Evolutionary conservation across 2,113 vertebrate species (phyloP).

Genomic region (Jaculus jaculus): DNA sequence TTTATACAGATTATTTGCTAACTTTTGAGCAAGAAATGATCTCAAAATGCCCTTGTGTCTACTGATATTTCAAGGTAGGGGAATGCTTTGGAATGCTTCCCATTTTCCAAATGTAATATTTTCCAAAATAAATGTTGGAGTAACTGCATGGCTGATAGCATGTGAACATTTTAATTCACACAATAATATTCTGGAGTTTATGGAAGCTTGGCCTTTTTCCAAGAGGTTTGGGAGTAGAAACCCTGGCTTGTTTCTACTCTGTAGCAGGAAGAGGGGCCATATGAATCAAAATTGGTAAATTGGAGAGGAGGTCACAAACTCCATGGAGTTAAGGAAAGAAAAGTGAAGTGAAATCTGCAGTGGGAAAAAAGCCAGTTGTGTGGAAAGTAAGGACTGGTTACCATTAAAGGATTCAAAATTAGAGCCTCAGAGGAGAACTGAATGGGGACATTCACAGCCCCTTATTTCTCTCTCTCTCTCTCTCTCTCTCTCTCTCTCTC

Average conservation of each 20-base stretch:
- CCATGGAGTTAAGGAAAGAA: slow-evolving; percentile 53
- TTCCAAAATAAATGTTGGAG: slow-evolving; percentile 84
- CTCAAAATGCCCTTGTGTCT: slow-evolving; percentile 82
- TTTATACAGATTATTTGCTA: slow-evolving; percentile 74
- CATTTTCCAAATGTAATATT: slow-evolving; percentile 84
- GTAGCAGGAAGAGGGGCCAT: slow-evolving; percentile 53
- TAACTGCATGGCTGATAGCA: slow-evolving; percentile 81
- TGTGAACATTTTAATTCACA: slow-evolving; percentile 81
- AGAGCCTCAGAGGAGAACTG: slow-evolving; percentile 56
- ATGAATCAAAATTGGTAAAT: slow-evolving; percentile 60
- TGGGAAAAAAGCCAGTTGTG: slow-evolving; percentile 59
- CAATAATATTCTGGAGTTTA: slow-evolving; percentile 80
- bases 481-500: slow-evolving; percentile 5
- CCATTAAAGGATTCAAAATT: slow-evolving; percentile 68
- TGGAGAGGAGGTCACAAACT: slow-evolving; percentile 57
- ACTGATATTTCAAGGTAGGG: slow-evolving; percentile 86
- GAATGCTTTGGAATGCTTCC: slow-evolving; percentile 84
- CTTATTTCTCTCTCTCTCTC: slow-evolving; percentile 17
- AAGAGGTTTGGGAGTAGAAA: slow-evolving; percentile 63
- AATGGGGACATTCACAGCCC: slow-evolving; percentile 32
- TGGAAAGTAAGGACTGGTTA: slow-evolving; percentile 65
- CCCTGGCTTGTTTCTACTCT: slow-evolving; percentile 62
- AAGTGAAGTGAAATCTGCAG: slow-evolving; percentile 39
- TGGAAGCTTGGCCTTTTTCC: slow-evolving; percentile 75
- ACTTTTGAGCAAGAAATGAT: slow-evolving; percentile 74